Evolutionary conservation across 2,888 invertebrate genomes (phyloP), one percentile per base, ranked within the genome.

Genomic region (Ramazzottius varieornatus): DNA sequence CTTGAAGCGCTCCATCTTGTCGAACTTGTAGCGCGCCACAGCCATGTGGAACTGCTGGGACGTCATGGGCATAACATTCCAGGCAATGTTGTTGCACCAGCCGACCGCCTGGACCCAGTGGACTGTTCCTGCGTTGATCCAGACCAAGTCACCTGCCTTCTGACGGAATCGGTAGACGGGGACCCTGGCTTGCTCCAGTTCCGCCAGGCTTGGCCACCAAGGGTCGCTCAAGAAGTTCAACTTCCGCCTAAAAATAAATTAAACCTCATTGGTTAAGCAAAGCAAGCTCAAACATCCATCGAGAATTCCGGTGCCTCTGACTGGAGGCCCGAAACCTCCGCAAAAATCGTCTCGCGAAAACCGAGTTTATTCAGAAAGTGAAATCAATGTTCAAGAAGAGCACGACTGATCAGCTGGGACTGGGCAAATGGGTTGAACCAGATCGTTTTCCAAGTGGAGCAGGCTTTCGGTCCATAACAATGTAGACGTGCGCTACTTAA

Each of bases 31-130:
- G 63, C 93, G 83, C 72, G 92, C 91, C 67, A 94, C 83, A 66
- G 91, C 93, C 69, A 93, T 81, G 71, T 86, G 82, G 79, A 92
- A 91, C 78, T 94, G 94, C 46, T 88, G 82, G 66, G 87, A 86
- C 20, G 92, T 94, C 67, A 96, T 79, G 67, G 98, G 96, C 2
- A 94, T 98, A 63, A 98, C 96, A 79, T 98, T 98, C 96, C 98
- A 98, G 0, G 98, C 96, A 72, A 98, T 94, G 79, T 98, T 98
- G 80, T 98, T 98, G 80, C 98, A 98, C 94, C 94, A 96, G 65
- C 94, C 93, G 67, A 75, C 73, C 13, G 77, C 75, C 68, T 78
- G 80, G 1, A 80, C 79, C 80, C 80, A 80, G 70, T 79, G 78
- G 1, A 79, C 75, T 71, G 78, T 77, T 77, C 88, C 90, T 65